phyloP scores from a whole-genome alignment of 1,140 invertebrate genomes.

The Euglossa dilemma region DNA sequence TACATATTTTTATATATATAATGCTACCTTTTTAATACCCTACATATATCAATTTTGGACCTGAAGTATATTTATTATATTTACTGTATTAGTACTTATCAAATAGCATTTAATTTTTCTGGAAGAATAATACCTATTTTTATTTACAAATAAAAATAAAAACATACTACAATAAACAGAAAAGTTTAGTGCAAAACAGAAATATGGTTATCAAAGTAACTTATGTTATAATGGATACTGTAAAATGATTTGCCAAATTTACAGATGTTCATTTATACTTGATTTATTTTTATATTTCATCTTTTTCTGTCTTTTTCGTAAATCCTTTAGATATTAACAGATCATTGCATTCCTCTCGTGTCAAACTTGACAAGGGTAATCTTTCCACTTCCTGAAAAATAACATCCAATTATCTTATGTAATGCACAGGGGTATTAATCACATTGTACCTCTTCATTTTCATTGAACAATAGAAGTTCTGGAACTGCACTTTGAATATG shows the following conservation, averaged over 20 bases:
- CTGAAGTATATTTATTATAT: neutral
- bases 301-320: conserved; percentile 75
- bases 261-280: conserved; percentile 6
- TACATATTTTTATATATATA: conserved; percentile 11
- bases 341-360: conserved; percentile 87
- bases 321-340: conserved; percentile 86
- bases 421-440: neutral
- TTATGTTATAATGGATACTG: neutral
- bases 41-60: neutral
- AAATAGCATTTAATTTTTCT: conserved; percentile 4
- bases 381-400: conserved; percentile 85
- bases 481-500: conserved; percentile 87
- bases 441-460: conserved; percentile 81
- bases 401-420: conserved; percentile 18
- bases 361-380: conserved; percentile 84
- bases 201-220: neutral
- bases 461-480: conserved; percentile 86
- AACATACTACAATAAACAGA: neutral
- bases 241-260: conserved; percentile 15
- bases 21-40: conserved; percentile 1
- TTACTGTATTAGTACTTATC: neutral
- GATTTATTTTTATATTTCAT: conserved; percentile 63
- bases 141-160: conserved; percentile 37
- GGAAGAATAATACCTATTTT: neutral
- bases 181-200: neutral